Percentiles rank a stretch among this genome's conserved stretches.
Evolutionary conservation across 2,888 invertebrate species (phyloP).

Genomic region (Spatulosminthurus flaviceps): DNA sequence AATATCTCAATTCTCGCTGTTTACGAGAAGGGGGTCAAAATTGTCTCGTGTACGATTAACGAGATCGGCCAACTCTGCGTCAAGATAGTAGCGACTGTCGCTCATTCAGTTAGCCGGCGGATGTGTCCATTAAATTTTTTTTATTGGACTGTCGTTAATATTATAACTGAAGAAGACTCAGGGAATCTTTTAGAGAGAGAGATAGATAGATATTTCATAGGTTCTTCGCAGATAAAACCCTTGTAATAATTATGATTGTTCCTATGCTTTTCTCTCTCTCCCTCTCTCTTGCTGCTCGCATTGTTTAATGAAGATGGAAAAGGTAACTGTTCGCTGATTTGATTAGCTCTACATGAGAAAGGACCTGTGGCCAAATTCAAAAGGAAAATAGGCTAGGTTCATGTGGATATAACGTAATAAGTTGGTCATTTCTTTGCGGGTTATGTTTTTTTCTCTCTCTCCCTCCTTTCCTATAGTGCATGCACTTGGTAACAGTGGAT

Average conservation of each 20-base stretch:
- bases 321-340: constrained; percentile 44
- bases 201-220: not conserved
- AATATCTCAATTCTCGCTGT: too few relatives aligned
- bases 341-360: constrained; percentile 35
- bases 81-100: not conserved
- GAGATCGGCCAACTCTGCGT: too few relatives aligned
- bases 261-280: constrained; percentile 6
- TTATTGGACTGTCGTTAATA: not conserved
- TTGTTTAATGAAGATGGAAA: constrained; percentile 43
- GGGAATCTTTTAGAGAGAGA: not conserved
- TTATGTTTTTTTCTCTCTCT: not conserved
- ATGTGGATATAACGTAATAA: constrained; percentile 20
- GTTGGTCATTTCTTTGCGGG: constrained; percentile 48
- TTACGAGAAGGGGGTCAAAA: too few relatives aligned
- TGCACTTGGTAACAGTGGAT: too few relatives aligned
- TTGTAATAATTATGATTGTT: constrained; percentile 40
- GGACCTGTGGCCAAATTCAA: constrained; percentile 25
- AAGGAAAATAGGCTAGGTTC: constrained; percentile 22
- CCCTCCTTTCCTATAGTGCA: too few relatives aligned
- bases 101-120: not conserved
- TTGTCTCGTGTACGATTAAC: too few relatives aligned
- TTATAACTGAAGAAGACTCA: not conserved
- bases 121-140: not conserved
- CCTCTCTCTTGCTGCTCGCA: constrained; percentile 15
- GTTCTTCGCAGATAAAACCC: not conserved